These are phyloP conservation scores for Atrichornis clamosus DNA, from an alignment of 2,113 vertebrate genomes.

Conservation along the genomic window DNA sequence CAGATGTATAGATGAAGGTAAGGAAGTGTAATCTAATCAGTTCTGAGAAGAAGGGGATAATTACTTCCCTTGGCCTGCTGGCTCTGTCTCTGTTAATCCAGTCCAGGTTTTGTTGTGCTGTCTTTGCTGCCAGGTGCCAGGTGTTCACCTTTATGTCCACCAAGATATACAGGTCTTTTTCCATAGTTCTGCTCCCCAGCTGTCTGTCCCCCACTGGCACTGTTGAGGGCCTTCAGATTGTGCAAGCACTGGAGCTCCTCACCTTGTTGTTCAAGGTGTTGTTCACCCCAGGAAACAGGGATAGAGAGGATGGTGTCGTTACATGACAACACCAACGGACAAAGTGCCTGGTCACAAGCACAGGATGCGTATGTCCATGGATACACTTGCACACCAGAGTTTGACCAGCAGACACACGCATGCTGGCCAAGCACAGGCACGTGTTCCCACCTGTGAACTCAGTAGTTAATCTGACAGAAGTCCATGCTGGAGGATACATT, in stretches of 20 bases:
- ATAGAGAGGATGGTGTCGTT: neutral
- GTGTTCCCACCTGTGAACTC: neutral
- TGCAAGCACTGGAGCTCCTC: neutral
- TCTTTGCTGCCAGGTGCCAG: neutral
- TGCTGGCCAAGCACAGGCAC: neutral
- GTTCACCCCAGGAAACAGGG: neutral
- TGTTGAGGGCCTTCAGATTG: neutral
- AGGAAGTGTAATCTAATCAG: neutral
- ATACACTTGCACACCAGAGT: neutral
- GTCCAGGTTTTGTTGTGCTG: neutral
- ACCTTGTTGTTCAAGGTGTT: neutral
- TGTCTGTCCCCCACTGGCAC: neutral
- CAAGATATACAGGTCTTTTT: neutral
- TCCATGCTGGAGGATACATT: accelerated
- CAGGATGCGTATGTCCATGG: no score
- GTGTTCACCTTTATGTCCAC: neutral
- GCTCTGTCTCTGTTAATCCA: neutral
- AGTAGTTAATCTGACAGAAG: neutral
- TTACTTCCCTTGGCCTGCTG: neutral
- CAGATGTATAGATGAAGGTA: neutral
- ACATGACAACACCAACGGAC: neutral
- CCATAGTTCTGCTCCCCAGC: neutral
- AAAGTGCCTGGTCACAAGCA: neutral
- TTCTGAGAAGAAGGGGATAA: neutral
- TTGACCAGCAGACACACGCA: neutral